These are phyloP conservation scores for Hozukius guyotensis DNA, from an alignment of 2,797 vertebrate species.

Conservation along the genomic window DNA sequence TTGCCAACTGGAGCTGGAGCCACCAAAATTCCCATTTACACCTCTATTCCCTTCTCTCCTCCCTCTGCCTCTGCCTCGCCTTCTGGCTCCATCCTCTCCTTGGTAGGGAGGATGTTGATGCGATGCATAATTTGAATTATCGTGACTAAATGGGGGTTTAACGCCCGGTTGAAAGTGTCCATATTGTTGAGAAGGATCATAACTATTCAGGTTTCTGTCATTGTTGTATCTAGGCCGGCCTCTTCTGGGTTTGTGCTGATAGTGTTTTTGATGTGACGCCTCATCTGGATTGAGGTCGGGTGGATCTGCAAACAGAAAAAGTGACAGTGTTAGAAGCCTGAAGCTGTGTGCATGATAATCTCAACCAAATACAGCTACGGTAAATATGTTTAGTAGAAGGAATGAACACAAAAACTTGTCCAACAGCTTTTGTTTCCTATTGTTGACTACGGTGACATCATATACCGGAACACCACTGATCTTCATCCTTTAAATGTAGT, in stretches of 20 bases:
- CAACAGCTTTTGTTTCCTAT: no score
- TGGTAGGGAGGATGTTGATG: slow-evolving; percentile 40
- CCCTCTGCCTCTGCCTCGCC: slow-evolving; percentile 69
- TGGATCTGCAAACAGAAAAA: slow-evolving; percentile 64
- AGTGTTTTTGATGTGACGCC: slow-evolving; percentile 77
- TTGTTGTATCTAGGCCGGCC: slow-evolving; percentile 81
- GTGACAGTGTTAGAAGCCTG: neutral
- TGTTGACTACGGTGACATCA: no score
- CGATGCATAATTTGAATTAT: slow-evolving; percentile 68
- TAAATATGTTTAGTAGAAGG: neutral
- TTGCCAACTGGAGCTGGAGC: slow-evolving; percentile 80
- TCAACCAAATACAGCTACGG: neutral
- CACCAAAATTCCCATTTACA: slow-evolving; percentile 45
- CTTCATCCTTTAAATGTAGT: no score
- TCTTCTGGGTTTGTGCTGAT: slow-evolving; percentile 79
- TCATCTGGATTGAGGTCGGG: slow-evolving; percentile 82
- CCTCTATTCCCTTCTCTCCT: slow-evolving; percentile 63
- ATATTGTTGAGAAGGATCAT: slow-evolving; percentile 74
- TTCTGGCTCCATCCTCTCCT: slow-evolving; percentile 51
- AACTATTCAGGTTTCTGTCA: slow-evolving; percentile 77
- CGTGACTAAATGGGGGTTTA: slow-evolving; percentile 73
- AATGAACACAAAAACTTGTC: neutral
- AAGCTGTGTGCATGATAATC: neutral
- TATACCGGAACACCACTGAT: no score
- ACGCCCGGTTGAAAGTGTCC: slow-evolving; percentile 66